Evolutionary conservation across 2,113 vertebrate genomes (phyloP).

Genomic region (Cynocephalus volans): DNA sequence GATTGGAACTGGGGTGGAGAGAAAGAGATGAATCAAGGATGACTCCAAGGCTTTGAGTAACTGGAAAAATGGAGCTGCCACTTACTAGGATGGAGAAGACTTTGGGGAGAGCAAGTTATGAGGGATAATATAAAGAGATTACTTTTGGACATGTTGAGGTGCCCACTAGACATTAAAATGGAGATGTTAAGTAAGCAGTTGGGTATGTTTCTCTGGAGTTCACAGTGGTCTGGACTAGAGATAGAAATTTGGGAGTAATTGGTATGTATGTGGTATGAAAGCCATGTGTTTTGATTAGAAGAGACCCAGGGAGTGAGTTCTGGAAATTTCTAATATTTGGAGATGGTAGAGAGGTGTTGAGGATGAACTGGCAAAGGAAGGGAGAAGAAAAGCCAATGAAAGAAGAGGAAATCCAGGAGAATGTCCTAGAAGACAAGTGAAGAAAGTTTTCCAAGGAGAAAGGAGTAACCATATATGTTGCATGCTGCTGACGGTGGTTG

Average conservation of each 20-base stretch:
- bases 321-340: conserved; percentile 1
- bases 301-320: not conserved
- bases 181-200: not conserved
- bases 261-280: not conserved
- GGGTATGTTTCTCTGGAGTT: not conserved
- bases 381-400: not conserved
- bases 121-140: not conserved
- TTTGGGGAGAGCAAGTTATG: not conserved
- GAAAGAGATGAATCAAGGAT: not conserved
- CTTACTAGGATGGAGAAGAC: not conserved
- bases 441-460: not conserved
- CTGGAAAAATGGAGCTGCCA: not conserved
- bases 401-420: not conserved
- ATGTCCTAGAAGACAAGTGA: not conserved
- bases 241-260: not conserved
- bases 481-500: not conserved
- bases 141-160: not conserved
- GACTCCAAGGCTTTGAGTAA: not conserved
- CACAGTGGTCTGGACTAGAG: not conserved
- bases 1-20: not conserved
- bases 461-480: not conserved
- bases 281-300: not conserved
- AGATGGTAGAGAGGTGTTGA: not conserved
- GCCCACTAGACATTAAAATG: not conserved
- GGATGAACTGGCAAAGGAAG: conserved; percentile 20